These are phyloP conservation scores for Macrophya annulata DNA, from an alignment of 2,888 invertebrate species.

Conservation along the genomic window DNA sequence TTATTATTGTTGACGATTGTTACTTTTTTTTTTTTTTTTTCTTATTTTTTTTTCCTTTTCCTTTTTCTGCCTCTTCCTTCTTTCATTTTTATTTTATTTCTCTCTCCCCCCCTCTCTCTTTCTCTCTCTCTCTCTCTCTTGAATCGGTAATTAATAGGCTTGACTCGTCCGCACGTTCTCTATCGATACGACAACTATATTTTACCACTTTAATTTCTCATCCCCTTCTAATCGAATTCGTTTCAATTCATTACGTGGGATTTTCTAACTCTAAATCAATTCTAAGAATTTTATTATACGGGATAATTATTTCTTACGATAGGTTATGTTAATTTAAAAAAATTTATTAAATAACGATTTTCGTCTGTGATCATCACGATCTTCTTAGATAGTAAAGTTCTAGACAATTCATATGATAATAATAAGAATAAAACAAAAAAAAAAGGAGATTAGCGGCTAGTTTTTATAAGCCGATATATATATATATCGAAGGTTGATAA, in stretches of 20 bases:
- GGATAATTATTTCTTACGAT: too few relatives aligned
- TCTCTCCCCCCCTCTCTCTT: constrained; percentile 18
- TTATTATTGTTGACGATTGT: constrained; percentile 54
- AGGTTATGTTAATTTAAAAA: too few relatives aligned
- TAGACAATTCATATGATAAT: too few relatives aligned
- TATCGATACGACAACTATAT: background rate
- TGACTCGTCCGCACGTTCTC: constrained; percentile 3
- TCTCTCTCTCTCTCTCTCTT: constrained; percentile 10
- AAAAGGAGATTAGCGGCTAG: background rate
- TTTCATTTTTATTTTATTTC: constrained; percentile 50
- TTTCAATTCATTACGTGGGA: background rate
- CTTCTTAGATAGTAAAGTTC: too few relatives aligned
- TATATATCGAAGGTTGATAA: background rate
- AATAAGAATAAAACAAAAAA: too few relatives aligned
- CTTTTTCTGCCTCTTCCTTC: constrained; percentile 48
- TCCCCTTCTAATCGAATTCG: background rate
- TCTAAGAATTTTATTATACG: background rate
- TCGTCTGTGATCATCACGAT: too few relatives aligned
- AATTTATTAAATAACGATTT: too few relatives aligned
- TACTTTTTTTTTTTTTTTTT: constrained; percentile 56
- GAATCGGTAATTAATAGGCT: constrained; percentile 42
- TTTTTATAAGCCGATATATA: background rate
- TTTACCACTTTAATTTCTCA: background rate
- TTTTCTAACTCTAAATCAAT: background rate
- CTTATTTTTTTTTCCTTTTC: constrained; percentile 49